Base-by-base conservation (phyloP, 2,113 vertebrate genomes). In the Oncorhynchus nerka region DNA sequence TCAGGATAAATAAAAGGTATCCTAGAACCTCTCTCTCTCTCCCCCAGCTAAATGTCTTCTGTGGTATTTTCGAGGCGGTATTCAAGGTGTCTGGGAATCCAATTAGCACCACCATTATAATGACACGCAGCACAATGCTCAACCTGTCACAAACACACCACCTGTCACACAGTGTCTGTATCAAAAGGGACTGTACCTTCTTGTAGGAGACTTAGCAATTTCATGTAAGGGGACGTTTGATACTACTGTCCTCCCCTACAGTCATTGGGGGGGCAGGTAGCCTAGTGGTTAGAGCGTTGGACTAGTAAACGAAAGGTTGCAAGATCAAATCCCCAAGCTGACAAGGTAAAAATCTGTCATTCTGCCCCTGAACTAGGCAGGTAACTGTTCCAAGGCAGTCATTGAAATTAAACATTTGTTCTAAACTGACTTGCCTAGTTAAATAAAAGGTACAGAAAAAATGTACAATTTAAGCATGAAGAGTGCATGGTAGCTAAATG, bases 101-200 rank as follows among this genome's bases (percentile, higher is more conserved):
- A 90, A 86, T 90, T 84, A 88, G 72, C 80, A 85, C 48, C 66
- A 24, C 61, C 73, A 74, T 85, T 83, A 85, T 86, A 86, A 88
- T 80, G 79, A 85, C 71, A 57, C 2, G 39, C 39, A 11, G 39
- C 39, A 45, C 39, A 11, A 45, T 11, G 39, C 39, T 45, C 39
- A 11, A 8, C 39, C 39, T 9, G 39, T 39, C 75, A 30, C 74
- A 78, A 75, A 76, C 84, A 72, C 75, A n/a, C 12, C 49, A 45
- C 79, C 70, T 72, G 85, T 86, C 79, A 76, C 79, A 76, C 55
- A 78, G 72, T 73, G 80, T 76, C 65, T 67, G 61, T 80, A 48
- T 78, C 66, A 45, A 81, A 84, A 84, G 70, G 20, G 73, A 19
- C 64, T 1, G 72, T 9, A 74, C 57, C 76, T 70, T 75, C 67